Evolutionary conservation across 2,113 vertebrate genomes (phyloP), one percentile per base, ranked within the genome.

Genomic region (Narcine bancroftii): DNA sequence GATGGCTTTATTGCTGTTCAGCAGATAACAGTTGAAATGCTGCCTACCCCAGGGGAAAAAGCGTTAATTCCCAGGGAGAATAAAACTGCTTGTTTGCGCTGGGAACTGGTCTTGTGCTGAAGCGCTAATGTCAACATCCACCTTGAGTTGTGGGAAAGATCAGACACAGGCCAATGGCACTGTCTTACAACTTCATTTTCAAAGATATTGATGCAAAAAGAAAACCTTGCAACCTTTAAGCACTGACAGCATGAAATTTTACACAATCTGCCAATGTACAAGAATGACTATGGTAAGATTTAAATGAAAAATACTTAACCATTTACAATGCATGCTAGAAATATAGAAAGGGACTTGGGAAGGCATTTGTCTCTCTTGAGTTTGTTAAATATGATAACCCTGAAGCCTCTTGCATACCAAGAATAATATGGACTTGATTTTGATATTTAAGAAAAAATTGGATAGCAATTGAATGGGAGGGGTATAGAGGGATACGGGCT

Each of bases 51-150:
- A 5, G 97, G 96, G 93, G 96, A 96, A 97, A 98, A 97, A 95
- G 95, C 95, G 96, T 96, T 96, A 96, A 95, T 98, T 98, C 98
- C 96, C 97, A 98, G 96, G 95, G 93, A 95, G 29, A 24, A 96
- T 96, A 95, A 26, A 96, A 96, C 94, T 95, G 92, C 93, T 93
- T 95, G 93, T 85, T 96, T 96, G 95, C 96, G 96, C 96, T 97
- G 96, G 96, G 97, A 98, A 97, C 96, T 95, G 94, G 93, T 17
- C 94, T 92, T 94, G 95, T 96, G 96, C 96, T 95, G 96, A 92
- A 95, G 95, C 95, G 94, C 92, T 94, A 94, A 94, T 94, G 95
- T 95, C 94, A 95, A 95, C 94, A 94, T 96, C 96, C 94, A 95
- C 95, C 95, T n/a, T 95, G 93, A 95, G 93, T 94, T 95, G 95